A percentile compares a stretch with the other conserved stretches of the same genome.
Evolutionary conservation across 1,140 invertebrate species (phyloP).

Genomic region (Babylonia areolata): DNA sequence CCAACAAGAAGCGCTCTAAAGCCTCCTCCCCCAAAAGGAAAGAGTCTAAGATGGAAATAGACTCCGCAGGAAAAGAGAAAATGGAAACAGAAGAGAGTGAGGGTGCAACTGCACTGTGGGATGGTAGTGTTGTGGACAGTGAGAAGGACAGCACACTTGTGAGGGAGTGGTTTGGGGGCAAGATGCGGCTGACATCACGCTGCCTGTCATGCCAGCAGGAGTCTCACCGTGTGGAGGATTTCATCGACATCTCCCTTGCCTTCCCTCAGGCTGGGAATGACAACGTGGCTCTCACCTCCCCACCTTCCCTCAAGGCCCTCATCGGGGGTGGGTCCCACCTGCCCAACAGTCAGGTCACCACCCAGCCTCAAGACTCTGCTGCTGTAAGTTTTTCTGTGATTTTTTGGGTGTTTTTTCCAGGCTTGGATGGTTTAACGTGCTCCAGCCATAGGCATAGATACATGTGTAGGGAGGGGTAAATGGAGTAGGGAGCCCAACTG

Average conservation of each 20-base stretch:
- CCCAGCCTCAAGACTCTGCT: background rate
- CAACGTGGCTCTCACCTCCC: constrained; percentile 23
- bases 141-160: constrained; percentile 76
- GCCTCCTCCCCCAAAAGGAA: background rate
- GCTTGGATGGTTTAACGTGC: no score
- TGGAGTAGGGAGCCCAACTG: no score
- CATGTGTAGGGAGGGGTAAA: no score
- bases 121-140: background rate
- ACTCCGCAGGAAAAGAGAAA: background rate
- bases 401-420: no score
- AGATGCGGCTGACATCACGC: constrained; percentile 83
- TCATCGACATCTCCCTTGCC: constrained; percentile 87
- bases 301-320: constrained; percentile 32
- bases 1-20: constrained; percentile 33
- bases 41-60: background rate
- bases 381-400: background rate
- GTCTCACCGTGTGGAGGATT: constrained; percentile 85
- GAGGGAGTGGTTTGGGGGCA: constrained; percentile 85
- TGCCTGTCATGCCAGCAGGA: constrained; percentile 84
- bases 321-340: constrained; percentile 49
- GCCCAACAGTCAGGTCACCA: background rate
- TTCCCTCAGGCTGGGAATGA: constrained; percentile 78
- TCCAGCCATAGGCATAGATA: no score
- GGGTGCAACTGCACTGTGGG: background rate
- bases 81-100: no score